A percentile compares a stretch with the other conserved stretches of the same genome.
Evolutionary conservation across 2,113 vertebrate species (phyloP).

Genomic region (Nerophis ophidion): DNA sequence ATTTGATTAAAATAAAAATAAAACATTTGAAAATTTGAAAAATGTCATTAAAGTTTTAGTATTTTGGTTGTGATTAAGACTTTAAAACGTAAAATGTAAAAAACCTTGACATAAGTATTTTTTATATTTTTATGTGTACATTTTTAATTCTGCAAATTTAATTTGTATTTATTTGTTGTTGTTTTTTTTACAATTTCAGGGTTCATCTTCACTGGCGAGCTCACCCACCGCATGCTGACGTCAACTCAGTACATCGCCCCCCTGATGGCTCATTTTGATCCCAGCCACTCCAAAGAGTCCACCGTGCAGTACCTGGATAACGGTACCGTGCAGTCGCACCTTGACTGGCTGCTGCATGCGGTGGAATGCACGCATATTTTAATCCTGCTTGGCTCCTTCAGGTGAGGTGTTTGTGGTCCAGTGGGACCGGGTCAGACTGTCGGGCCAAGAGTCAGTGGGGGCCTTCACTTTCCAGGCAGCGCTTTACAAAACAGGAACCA

Average conservation of each 20-base stretch:
- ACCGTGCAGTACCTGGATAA: constrained; percentile 85
- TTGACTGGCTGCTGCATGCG: neutral
- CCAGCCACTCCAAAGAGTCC: constrained; percentile 81
- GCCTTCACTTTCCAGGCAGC: constrained; percentile 89
- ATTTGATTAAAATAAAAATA: too few relatives aligned
- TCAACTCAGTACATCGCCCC: constrained; percentile 86
- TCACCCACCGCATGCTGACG: constrained; percentile 86
- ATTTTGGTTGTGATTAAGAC: too few relatives aligned
- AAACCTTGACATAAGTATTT: neutral
- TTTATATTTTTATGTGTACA: constrained; percentile 6
- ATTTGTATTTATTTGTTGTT: too few relatives aligned
- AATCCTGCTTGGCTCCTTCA: constrained; percentile 39
- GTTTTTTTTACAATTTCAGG: constrained; percentile 61
- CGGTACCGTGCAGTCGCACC: constrained; percentile 57
- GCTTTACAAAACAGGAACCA: constrained; percentile 78
- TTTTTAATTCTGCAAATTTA: too few relatives aligned
- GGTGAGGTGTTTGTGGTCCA: constrained; percentile 89
- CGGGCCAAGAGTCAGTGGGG: constrained; percentile 78
- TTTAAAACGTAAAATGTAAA: neutral
- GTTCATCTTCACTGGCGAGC: constrained; percentile 85
- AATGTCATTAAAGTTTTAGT: too few relatives aligned
- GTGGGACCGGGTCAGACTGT: constrained; percentile 87
- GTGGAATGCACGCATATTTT: neutral
- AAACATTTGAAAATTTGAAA: too few relatives aligned
- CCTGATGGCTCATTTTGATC: constrained; percentile 95